A percentile compares a stretch with the other conserved stretches of the same genome.
Evolutionary conservation across 2,113 vertebrate species (phyloP).

Genomic region (Leucopsar rothschildi): DNA sequence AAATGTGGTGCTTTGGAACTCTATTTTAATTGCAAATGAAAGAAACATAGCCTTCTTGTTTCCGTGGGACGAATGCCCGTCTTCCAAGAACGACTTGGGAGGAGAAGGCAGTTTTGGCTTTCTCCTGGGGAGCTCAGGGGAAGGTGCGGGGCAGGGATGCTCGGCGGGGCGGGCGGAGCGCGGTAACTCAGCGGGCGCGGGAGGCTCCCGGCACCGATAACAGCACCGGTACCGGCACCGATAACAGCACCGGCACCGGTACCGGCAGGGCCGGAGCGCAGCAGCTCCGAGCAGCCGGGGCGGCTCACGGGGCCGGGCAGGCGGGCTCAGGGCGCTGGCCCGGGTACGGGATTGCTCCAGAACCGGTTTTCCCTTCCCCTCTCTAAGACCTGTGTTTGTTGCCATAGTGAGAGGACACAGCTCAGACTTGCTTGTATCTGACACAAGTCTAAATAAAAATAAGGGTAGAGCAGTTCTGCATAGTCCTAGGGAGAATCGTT

Average conservation of each 20-base stretch:
- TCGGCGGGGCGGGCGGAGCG: accelerated
- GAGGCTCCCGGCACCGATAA: not conserved
- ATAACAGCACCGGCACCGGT: too few species aligned
- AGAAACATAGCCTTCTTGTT: not conserved
- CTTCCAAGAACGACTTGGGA: not conserved
- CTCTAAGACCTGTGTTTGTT: not conserved
- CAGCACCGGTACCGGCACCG: too few species aligned
- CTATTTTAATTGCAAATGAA: constrained; percentile 43
- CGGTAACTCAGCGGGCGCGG: not conserved
- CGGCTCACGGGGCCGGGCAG: not conserved
- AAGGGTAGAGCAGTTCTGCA: not conserved
- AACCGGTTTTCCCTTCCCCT: not conserved
- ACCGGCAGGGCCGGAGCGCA: too few species aligned
- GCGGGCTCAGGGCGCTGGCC: accelerated
- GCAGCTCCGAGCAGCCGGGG: too few species aligned
- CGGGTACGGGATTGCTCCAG: accelerated
- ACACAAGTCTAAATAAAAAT: not conserved
- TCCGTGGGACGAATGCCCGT: not conserved
- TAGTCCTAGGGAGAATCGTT: not conserved
- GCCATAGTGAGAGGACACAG: not conserved
- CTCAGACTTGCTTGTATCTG: not conserved
- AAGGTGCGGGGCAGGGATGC: not conserved
- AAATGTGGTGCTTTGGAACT: constrained; percentile 16
- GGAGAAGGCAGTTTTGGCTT: not conserved
- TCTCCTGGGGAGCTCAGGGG: not conserved